Evolutionary conservation across 2,888 invertebrate species (phyloP).

Genomic region (Drosophila macrothrix): DNA sequence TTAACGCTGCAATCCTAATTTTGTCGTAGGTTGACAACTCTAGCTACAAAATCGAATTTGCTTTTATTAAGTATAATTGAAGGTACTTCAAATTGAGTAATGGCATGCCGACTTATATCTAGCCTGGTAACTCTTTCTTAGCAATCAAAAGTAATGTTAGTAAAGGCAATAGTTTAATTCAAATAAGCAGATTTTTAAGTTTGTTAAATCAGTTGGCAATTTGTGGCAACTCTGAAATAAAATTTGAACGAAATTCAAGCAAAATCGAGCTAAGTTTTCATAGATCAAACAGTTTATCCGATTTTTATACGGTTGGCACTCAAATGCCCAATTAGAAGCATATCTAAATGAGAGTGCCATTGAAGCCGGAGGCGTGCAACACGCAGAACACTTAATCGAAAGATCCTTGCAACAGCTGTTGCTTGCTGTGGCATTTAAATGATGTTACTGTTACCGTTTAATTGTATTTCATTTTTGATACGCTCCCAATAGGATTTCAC

Average conservation of each 20-base stretch:
- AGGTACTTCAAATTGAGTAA: background rate
- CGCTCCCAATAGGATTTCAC: constrained; percentile 82
- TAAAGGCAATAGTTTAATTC: background rate
- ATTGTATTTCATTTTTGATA: constrained; percentile 16
- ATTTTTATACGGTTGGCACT: background rate
- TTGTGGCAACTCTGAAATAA: background rate
- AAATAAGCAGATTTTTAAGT: background rate
- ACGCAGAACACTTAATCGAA: constrained; percentile 8
- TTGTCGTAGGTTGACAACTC: background rate
- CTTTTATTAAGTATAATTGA: background rate
- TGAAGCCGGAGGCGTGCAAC: background rate
- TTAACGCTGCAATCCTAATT: background rate
- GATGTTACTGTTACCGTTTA: constrained; percentile 4
- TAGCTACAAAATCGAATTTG: background rate
- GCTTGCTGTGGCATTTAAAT: background rate
- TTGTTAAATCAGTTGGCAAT: background rate
- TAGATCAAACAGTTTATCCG: background rate
- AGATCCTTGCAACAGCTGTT: constrained; percentile 1
- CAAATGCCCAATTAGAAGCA: background rate
- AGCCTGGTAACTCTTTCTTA: background rate
- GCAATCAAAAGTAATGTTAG: background rate
- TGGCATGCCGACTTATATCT: background rate
- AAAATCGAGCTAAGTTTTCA: background rate
- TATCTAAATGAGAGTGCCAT: constrained; percentile 4
- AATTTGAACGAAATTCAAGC: background rate